These are phyloP conservation scores for Tribolium castaneum DNA, from an alignment of 1,140 invertebrate species.

Conservation along the genomic window DNA sequence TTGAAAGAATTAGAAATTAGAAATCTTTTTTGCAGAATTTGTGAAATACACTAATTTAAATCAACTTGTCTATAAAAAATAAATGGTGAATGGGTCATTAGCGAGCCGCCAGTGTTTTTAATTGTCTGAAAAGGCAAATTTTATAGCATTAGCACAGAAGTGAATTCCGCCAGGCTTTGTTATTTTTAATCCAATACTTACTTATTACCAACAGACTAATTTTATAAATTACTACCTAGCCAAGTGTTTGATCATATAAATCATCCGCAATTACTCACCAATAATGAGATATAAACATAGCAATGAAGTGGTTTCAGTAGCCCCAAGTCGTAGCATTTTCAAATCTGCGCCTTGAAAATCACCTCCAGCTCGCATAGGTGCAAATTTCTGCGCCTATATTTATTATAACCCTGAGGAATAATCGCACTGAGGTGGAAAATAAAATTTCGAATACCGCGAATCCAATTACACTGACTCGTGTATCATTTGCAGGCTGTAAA, in stretches of 20 bases:
- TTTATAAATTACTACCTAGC: slow-evolving; percentile 37
- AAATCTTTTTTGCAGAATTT: too few relatives aligned
- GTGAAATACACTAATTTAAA: too few relatives aligned
- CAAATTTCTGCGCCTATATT: neutral
- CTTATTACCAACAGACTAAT: slow-evolving; percentile 30
- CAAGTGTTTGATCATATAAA: slow-evolving; percentile 32
- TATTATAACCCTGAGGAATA: neutral
- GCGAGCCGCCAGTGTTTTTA: too few relatives aligned
- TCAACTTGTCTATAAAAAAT: too few relatives aligned
- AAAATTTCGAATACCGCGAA: neutral
- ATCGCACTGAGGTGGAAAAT: neutral
- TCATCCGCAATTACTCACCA: slow-evolving; percentile 27
- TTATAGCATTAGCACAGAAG: neutral
- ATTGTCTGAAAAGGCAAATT: too few relatives aligned
- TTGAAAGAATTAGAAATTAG: too few relatives aligned
- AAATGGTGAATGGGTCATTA: too few relatives aligned
- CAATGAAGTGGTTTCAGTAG: slow-evolving; percentile 27
- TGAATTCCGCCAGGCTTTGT: neutral
- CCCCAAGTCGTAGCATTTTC: slow-evolving; percentile 13
- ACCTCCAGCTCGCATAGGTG: neutral
- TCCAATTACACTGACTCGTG: slow-evolving; percentile 3
- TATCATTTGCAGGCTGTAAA: slow-evolving; percentile 81
- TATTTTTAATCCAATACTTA: slow-evolving; percentile 6
- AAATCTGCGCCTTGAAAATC: neutral
- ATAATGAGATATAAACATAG: slow-evolving; percentile 38